Evolutionary conservation across 2,113 vertebrate genomes (phyloP), one percentile per base, ranked within the genome.

Genomic region (Pelvicachromis taeniatus): DNA sequence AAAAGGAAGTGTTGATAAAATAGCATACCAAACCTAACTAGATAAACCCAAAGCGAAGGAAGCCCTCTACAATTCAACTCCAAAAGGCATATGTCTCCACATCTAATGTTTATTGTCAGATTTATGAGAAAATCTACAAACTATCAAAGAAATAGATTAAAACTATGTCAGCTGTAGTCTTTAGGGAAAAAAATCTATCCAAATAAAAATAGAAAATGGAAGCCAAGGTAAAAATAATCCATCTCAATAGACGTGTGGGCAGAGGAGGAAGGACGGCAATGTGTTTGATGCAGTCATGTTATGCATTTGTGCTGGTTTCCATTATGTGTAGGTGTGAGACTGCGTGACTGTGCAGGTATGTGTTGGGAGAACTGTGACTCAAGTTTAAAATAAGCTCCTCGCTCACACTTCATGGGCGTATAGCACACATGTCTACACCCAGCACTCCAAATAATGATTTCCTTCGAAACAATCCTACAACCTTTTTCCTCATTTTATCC

Each of bases 71-170:
- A 88, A 91, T 96, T 90, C 83, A 93, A 93, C 10, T 86, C 87
- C 95, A 93, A 97, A 96, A 96, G 95, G 95, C 96, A 94, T 90
- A 92, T 85, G 91, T 95, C 96, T 96, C 94, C 92, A 96, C 93
- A 93, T 96, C 91, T 92, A 84, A 87, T 65, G 80, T 91, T 92
- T 87, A 92, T 73, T 61, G 54, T 85, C 16, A 48, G 68, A 92
- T 90, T 92, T 63, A 85, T 81, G 91, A 90, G 68, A 89, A 89
- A 87, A 80, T 77, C 63, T n/a, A 78, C 77, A 90, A 90, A 93
- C 61, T 88, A 91, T 45, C 77, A 85, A 90, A 90, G 42, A 40
- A 89, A 85, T 77, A 29, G 42, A 77, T 89, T 80, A 26, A 75
- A 81, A 83, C 94, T 93, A 93, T 78, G 38, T 88, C n/a, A 85